Conservation (phyloP, 2,113 vertebrate species). For the Halcyon senegalensis region DNA sequence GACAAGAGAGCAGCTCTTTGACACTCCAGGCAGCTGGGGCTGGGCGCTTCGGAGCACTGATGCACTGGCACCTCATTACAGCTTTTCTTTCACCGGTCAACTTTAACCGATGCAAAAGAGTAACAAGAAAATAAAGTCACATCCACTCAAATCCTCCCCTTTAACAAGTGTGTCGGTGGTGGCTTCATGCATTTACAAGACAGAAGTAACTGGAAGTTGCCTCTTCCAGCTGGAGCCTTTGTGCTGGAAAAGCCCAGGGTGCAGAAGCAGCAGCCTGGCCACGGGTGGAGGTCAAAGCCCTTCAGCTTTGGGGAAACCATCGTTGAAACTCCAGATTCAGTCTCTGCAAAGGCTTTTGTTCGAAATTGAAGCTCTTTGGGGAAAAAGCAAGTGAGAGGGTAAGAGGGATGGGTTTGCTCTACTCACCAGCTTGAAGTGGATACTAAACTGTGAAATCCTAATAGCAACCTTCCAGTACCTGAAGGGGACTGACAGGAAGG, state of each 20-base stretch:
- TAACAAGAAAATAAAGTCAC: neutral
- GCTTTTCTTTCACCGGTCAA: neutral
- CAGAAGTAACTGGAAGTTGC: neutral
- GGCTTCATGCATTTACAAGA: neutral
- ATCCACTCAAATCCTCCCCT: neutral
- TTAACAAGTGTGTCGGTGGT: neutral
- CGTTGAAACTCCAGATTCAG: neutral
- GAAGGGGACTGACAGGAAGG: too few species aligned
- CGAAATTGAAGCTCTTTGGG: neutral
- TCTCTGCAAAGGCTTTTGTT: neutral
- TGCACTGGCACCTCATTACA: neutral
- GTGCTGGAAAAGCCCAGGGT: neutral
- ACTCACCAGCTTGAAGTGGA: neutral
- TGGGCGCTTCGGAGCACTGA: neutral
- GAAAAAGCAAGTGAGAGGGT: neutral
- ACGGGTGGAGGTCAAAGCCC: neutral
- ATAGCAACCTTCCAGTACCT: too few species aligned
- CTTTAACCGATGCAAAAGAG: neutral
- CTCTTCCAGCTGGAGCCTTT: neutral
- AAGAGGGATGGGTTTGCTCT: neutral
- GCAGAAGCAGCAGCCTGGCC: neutral
- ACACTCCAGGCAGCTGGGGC: neutral
- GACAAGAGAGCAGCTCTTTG: neutral
- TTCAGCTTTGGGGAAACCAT: neutral
- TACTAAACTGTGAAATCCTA: neutral